Evolutionary conservation across 2,888 invertebrate genomes (phyloP).

Genomic region (Sialis lutaria): DNA sequence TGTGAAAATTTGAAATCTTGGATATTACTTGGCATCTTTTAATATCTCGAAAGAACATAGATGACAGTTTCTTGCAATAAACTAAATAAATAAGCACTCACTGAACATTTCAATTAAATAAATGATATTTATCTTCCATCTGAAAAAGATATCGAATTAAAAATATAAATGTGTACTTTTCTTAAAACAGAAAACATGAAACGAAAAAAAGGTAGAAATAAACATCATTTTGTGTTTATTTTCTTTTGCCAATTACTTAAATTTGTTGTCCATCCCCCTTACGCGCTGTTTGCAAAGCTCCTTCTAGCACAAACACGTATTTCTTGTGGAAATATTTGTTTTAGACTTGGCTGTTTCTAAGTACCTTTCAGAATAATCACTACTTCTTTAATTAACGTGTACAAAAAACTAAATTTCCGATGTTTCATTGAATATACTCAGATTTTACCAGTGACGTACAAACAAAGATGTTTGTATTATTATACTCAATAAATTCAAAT

Average conservation of each 20-base stretch:
- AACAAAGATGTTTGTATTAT: too few species aligned
- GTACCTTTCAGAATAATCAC: neutral
- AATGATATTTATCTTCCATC: too few species aligned
- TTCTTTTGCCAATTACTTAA: constrained; percentile 4
- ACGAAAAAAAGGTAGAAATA: neutral
- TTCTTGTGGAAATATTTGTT: neutral
- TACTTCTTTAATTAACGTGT: neutral
- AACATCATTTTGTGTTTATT: neutral
- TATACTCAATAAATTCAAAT: too few species aligned
- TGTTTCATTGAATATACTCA: neutral
- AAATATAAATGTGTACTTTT: too few species aligned
- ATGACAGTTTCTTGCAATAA: too few species aligned
- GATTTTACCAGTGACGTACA: neutral
- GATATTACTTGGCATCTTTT: too few species aligned
- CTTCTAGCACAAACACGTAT: neutral
- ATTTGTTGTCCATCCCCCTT: constrained; percentile 2
- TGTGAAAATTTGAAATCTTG: too few species aligned
- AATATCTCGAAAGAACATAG: too few species aligned
- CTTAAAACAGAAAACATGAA: neutral
- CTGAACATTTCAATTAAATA: too few species aligned
- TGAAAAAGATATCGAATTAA: too few species aligned
- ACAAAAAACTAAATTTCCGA: neutral
- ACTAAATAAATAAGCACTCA: too few species aligned
- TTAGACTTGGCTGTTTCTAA: neutral
- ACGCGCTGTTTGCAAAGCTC: neutral